Evolutionary conservation across 2,888 invertebrate genomes (phyloP), one percentile per base, ranked within the genome.

Genomic region (Acleris holmiana): DNA sequence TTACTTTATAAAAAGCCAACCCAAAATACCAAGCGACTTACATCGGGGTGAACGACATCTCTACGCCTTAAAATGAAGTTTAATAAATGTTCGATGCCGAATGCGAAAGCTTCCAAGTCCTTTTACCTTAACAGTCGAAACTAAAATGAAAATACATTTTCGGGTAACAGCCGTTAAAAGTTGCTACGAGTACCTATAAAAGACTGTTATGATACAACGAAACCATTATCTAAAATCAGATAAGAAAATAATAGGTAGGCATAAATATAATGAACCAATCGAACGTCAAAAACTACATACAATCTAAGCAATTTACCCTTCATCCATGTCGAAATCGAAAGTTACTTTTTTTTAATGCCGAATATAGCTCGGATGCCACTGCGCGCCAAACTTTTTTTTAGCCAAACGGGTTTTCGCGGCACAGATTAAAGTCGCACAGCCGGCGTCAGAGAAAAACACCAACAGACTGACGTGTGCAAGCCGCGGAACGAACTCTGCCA

Each of bases 1-100:
- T 25, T 8, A 25, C 8, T 25, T 18, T 47, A 40, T 19, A 55
- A 29, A 59, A 63, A 61, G 48, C 63, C 21, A 65, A 61, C 61
- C 46, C 53, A 68, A 62, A 61, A 60, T 64, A 67, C 73, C 71
- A 81, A 82, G 82, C 83, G 70, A 91, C 90, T 92, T 92, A 91
- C 91, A 91, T 85, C 46, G 91, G 75, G 85, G 85, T 90, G 86
- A 92, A 91, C 75, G 91, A 85, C 91, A 91, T 92, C 79, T 71
- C 80, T 78, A 78, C 71, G 75, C 74, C 68, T 77, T 72, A 71
- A 67, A 67, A 64, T 69, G 71, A 71, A 74, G 70, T 68, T 70
- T 68, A 80, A 76, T 69, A 74, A 69, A 68, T 68, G 71, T 70
- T 66, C 70, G 76, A 79, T 76, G 71, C 73, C 68, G 71, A 73